phyloP scores from a whole-genome alignment of 2,113 vertebrate genomes.

The Hippocampus abdominalis region DNA sequence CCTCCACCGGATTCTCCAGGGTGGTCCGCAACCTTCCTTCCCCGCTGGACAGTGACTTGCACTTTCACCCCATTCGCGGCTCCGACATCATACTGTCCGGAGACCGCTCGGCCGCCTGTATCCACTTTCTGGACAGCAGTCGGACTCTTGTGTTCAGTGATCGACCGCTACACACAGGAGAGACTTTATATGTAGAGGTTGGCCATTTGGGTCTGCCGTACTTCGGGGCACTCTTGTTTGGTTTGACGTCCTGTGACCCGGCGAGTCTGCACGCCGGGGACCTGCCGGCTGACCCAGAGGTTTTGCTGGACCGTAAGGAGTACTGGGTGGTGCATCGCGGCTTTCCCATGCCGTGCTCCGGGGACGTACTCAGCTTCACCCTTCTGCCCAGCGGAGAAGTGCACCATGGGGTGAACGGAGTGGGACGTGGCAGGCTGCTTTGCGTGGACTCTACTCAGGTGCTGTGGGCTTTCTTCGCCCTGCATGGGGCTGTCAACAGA shows the following conservation, averaged over 20 bases:
- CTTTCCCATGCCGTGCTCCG: conserved; percentile 80
- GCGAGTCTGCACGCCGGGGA: conserved; percentile 85
- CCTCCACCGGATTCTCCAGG: conserved; percentile 61
- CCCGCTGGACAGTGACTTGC: conserved; percentile 86
- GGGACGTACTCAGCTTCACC: conserved; percentile 90
- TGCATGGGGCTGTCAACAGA: conserved; percentile 90
- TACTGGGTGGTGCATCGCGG: conserved; percentile 96
- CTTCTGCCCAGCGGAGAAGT: conserved; percentile 88
- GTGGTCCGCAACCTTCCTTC: conserved; percentile 60
- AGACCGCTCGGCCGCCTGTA: conserved; percentile 86
- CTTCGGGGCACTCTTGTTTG: conserved; percentile 87
- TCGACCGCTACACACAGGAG: conserved; percentile 84
- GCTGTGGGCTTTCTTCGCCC: conserved; percentile 93
- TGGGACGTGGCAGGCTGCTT: conserved; percentile 84
- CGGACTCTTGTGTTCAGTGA: conserved; percentile 92
- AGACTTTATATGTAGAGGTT: conserved; percentile 90
- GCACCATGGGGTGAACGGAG: conserved; percentile 88
- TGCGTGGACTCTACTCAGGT: conserved; percentile 93
- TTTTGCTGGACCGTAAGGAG: conserved; percentile 94
- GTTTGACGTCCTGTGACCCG: conserved; percentile 94
- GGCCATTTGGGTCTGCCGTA: conserved; percentile 88
- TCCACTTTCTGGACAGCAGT: conserved; percentile 88
- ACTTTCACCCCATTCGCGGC: conserved; percentile 88
- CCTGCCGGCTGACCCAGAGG: conserved; percentile 88
- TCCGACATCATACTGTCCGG: conserved; percentile 87